phyloP scores from a whole-genome alignment of 2,888 invertebrate genomes.

The Uloborus plumipes region DNA sequence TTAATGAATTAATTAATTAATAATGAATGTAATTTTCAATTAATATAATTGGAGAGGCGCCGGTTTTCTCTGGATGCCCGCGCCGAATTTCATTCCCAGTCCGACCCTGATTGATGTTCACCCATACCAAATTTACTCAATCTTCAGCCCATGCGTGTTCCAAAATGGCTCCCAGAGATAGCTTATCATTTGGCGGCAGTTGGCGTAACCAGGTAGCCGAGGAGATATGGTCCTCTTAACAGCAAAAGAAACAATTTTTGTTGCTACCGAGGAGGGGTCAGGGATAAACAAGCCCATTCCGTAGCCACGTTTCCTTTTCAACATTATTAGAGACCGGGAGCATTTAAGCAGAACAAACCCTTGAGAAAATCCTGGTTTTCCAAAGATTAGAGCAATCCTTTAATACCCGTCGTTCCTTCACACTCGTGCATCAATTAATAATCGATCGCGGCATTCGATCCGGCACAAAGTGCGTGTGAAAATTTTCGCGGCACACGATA shows the following conservation, averaged over 20 bases:
- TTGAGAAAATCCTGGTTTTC: no score
- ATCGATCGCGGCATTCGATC: not conserved
- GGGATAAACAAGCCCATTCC: not conserved
- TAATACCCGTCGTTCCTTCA: conserved; percentile 20
- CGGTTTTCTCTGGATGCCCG: no score
- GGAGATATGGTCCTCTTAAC: conserved; percentile 27
- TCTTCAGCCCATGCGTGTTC: no score
- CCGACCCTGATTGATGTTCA: no score
- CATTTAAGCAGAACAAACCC: not conserved
- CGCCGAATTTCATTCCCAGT: no score
- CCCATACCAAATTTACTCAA: no score
- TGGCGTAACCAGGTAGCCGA: conserved; percentile 40
- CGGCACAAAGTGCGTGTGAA: conserved; percentile 29
- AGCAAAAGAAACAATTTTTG: conserved; percentile 37
- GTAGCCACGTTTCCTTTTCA: conserved; percentile 32
- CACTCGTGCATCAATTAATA: conserved; percentile 28
- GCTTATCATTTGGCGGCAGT: not conserved
- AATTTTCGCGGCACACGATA: conserved; percentile 8
- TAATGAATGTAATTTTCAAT: no score
- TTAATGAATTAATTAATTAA: no score
- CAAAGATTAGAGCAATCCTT: conserved; percentile 41
- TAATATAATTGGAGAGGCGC: no score
- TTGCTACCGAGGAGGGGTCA: not conserved
- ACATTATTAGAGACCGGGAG: conserved; percentile 23
- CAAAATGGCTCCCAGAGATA: conserved; percentile 1